Percentiles rank a stretch among this genome's conserved stretches.
These are phyloP conservation scores for Caenorhabditis brenneri DNA, from an alignment of 1,140 invertebrate genomes.

Conservation along the genomic window DNA sequence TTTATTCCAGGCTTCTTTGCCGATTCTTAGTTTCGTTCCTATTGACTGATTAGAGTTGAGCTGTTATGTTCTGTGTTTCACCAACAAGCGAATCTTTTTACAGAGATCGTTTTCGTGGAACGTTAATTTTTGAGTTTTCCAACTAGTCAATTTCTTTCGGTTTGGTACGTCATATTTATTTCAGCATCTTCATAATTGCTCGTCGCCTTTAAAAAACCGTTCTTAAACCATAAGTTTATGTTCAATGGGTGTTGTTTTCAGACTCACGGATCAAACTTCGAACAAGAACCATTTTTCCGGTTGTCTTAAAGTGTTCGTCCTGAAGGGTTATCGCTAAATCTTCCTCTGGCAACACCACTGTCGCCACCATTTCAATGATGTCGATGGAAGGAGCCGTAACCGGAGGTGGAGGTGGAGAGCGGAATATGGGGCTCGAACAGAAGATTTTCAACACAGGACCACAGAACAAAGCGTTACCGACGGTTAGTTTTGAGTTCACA, in stretches of 20 bases:
- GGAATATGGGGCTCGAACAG: neutral
- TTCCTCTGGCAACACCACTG: neutral
- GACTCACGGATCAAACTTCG: neutral
- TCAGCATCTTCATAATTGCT: too few species aligned
- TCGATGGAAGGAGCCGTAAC: neutral
- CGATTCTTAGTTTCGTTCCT: too few species aligned
- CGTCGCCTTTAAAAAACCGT: too few species aligned
- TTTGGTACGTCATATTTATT: too few species aligned
- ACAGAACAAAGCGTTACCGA: neutral
- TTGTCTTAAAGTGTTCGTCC: neutral
- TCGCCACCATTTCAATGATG: constrained; percentile 11
- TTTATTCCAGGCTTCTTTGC: too few species aligned
- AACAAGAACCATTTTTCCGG: neutral
- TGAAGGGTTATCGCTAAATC: neutral
- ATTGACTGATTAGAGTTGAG: too few species aligned
- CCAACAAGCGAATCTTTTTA: too few species aligned
- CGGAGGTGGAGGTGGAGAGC: neutral
- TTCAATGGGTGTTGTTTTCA: neutral
- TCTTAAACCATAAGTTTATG: too few species aligned
- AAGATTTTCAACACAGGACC: constrained; percentile 23
- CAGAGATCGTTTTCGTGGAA: too few species aligned
- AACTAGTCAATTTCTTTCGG: too few species aligned
- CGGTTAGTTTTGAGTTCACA: neutral
- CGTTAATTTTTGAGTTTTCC: too few species aligned
- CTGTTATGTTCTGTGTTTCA: too few species aligned